These are phyloP conservation scores for Coilia nasus DNA, from an alignment of 2,797 vertebrate species.

Conservation along the genomic window DNA sequence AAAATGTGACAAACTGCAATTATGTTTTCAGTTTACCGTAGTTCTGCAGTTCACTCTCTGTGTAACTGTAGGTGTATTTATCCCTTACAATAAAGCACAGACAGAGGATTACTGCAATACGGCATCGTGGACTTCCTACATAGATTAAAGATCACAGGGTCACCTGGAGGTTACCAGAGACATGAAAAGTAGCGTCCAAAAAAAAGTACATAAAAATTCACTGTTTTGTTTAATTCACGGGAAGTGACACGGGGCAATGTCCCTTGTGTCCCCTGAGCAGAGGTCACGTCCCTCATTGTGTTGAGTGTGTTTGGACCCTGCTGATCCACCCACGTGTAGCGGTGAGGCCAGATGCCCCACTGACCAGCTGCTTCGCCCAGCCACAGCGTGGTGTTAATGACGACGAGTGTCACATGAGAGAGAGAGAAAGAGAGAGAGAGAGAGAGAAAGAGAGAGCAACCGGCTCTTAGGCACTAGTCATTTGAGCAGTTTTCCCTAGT, in stretches of 20 bases:
- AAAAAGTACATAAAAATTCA: not conserved
- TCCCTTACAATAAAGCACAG: not conserved
- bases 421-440: slow-evolving; percentile 5
- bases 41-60: too few relatives aligned
- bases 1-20: too few relatives aligned
- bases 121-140: not conserved
- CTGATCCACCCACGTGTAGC: not conserved
- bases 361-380: slow-evolving; percentile 3
- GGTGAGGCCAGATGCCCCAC: not conserved
- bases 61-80: too few relatives aligned
- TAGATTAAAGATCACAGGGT: slow-evolving; percentile 16
- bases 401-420: not conserved
- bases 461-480: not conserved
- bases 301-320: not conserved
- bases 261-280: not conserved
- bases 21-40: too few relatives aligned
- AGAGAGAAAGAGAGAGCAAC: not conserved
- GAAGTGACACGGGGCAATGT: not conserved
- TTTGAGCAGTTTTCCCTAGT: not conserved
- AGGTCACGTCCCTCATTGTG: not conserved
- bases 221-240: not conserved
- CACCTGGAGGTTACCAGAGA: not conserved
- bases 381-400: not conserved
- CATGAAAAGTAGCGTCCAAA: not conserved
- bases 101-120: not conserved